Evolutionary conservation across 92 coral and sea anemone genomes (phyloP), one percentile per base, ranked within the genome.

Genomic region (Pocillopora meandrina): DNA sequence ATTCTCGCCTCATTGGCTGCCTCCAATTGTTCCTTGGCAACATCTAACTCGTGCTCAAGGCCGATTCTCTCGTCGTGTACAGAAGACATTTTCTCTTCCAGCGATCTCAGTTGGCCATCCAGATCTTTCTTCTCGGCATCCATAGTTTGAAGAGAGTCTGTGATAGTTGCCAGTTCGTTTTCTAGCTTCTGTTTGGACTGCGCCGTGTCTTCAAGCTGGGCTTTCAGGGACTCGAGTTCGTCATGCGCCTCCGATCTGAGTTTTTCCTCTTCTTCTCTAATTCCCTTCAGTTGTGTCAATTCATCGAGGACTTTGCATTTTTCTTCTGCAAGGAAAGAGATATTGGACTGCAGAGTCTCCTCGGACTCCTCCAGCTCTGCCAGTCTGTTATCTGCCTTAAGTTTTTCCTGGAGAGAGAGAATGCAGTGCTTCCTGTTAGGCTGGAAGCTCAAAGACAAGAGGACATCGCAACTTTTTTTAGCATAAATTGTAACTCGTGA

Each of bases 1-100:
- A 94, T 94, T 85, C 95, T 75, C 61, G 93, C 98, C 87, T 94
- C 98, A 79, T 94, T 91, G 84, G 98, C 95, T 66, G 92, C 87
- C 62, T 93, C 94, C 9, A 92, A 95, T 65, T 94, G 91, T 78
- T 94, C 93, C 85, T 90, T 91, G 76, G 90, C 91, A 82, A 90
- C 92, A 10, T 55, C 68, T 36, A 92, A 72, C 80, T 92, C 93
- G 36, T 79, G 83, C 68, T 92, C 94, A 67, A 90, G 71, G 14
- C 88, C 87, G 36, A 89, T 78, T 64, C 90, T 88, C 64, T 89
- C 94, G 65, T 89, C 95, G 23, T 88, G 92, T n/a, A 85, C 80
- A 20, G 85, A 31, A 56, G 71, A 71, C 75, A 92, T 36, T 23
- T 92, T 88, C 58, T 91, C 98, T 34, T 87, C 84, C 72, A 91